Conservation (phyloP, 2,888 invertebrate genomes). For the Heliconius sara region DNA sequence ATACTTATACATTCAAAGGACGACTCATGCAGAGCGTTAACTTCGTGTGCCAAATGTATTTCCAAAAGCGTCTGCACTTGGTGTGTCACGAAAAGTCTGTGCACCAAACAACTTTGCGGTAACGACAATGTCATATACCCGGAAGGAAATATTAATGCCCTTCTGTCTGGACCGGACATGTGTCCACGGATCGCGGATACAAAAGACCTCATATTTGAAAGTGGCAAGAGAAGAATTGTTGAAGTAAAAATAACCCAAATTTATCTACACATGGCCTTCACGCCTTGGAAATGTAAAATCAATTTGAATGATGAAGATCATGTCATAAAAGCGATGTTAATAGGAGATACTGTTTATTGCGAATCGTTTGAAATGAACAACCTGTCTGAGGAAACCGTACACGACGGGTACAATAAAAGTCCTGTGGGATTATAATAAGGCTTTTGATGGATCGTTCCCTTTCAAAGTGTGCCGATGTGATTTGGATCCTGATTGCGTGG, state of each 20-base stretch:
- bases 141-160: conserved; percentile 54
- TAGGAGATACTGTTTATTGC: conserved; percentile 66
- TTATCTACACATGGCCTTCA: conserved; percentile 73
- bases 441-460: conserved; percentile 65
- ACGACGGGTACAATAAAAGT: conserved; percentile 62
- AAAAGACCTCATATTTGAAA: conserved; percentile 58
- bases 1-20: conserved; percentile 44
- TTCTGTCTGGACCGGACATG: conserved; percentile 69
- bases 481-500: conserved; percentile 60
- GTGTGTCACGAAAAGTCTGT: conserved; percentile 73
- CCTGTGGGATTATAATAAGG: conserved; percentile 68
- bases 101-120: conserved; percentile 68
- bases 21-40: conserved; percentile 50
- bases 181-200: conserved; percentile 65
- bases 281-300: conserved; percentile 70
- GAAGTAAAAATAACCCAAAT: conserved; percentile 70
- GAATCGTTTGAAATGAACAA: conserved; percentile 62
- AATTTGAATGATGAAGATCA: conserved; percentile 54
- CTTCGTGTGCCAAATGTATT: conserved; percentile 66
- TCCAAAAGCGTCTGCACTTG: conserved; percentile 63
- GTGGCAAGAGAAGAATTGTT: conserved; percentile 60
- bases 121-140: conserved; percentile 74
- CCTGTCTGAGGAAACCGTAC: conserved; percentile 56
- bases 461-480: conserved; percentile 69
- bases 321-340: conserved; percentile 58